These are phyloP conservation scores for Cinclus mexicanus DNA, from an alignment of 2,113 vertebrate genomes.

Conservation along the genomic window DNA sequence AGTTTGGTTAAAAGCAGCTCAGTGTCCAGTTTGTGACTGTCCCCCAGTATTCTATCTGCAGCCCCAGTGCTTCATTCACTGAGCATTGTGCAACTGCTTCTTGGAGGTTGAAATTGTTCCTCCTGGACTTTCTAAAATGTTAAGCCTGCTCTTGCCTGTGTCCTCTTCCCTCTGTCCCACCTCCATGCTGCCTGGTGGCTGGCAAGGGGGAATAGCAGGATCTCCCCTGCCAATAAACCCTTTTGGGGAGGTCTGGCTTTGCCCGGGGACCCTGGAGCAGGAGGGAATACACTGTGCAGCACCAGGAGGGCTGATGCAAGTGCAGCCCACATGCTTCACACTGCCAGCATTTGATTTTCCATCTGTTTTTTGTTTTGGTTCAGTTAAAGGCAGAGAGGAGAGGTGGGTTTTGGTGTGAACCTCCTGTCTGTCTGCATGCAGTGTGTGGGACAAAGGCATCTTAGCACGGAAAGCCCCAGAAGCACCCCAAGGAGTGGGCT, in stretches of 20 bases:
- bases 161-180: not conserved
- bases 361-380: constrained; percentile 65
- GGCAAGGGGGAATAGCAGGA: not conserved
- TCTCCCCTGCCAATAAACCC: not conserved
- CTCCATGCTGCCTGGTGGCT: not conserved
- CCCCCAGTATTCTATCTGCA: not conserved
- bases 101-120: not conserved
- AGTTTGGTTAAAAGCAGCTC: not conserved
- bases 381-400: constrained; percentile 6
- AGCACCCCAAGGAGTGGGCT: not conserved
- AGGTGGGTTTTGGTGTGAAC: constrained; percentile 53
- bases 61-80: rapidly evolving
- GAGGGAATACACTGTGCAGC: not conserved
- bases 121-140: not conserved
- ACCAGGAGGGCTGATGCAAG: constrained; percentile 20
- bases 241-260: not conserved
- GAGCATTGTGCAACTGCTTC: not conserved
- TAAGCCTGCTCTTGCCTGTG: not conserved
- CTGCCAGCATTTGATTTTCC: constrained; percentile 50
- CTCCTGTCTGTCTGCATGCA: constrained; percentile 3
- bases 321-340: constrained; percentile 22
- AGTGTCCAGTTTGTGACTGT: not conserved
- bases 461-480: not conserved
- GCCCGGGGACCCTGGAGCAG: not conserved
- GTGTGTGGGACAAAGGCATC: constrained; percentile 2